Base-by-base conservation (phyloP, 1,140 invertebrate genomes). In the Sarcophaga peregrina region DNA sequence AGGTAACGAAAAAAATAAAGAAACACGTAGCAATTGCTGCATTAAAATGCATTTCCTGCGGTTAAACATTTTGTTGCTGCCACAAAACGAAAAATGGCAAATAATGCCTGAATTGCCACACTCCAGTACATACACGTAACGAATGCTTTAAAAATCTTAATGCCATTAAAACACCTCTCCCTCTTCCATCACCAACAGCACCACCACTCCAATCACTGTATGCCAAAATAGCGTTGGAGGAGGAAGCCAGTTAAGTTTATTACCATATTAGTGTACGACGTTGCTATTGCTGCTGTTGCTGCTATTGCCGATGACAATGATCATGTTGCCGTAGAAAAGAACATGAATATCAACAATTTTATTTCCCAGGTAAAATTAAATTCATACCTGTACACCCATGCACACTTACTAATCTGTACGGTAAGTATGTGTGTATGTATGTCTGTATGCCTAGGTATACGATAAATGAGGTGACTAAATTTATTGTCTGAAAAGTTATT, bases 21-120 rank as follows among this genome's bases (percentile, higher is more conserved):
- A 68, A 68, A 68, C 58, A 68, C 58, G 58, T 68, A 68, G 58
- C 58, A 68, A 68, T 68, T 68, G 58, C 58, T 68, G 58, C 58
- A 68, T 68, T 25, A 68, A 68, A 68, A 68, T 68, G 62, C 62
- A 68, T 68, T 68, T 68, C 62, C 62, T 68, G 62, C 17, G 62
- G 62, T 68, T 68, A 68, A 17, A 20, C n/a, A 68, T 20, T 20
- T 20, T 20, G 17, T 9, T 25, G 17, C n/a, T 6, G 54, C 7
- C 20, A 20, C 62, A 37, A n/a, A n/a, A 68, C n/a, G 62, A 68
- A 68, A 37, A 68, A 68, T 68, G 62, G 62, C 17, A 25, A 68
- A 68, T 68, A 68, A 17, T 8, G 17, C 20, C 20, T 68, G 17
- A 10, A 68, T n/a, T 20, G 62, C 0, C 20, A 9, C 8, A 20